Evolutionary conservation across 2,113 vertebrate genomes (phyloP), one percentile per base, ranked within the genome.

Genomic region (Paramisgurnus dabryanus): DNA sequence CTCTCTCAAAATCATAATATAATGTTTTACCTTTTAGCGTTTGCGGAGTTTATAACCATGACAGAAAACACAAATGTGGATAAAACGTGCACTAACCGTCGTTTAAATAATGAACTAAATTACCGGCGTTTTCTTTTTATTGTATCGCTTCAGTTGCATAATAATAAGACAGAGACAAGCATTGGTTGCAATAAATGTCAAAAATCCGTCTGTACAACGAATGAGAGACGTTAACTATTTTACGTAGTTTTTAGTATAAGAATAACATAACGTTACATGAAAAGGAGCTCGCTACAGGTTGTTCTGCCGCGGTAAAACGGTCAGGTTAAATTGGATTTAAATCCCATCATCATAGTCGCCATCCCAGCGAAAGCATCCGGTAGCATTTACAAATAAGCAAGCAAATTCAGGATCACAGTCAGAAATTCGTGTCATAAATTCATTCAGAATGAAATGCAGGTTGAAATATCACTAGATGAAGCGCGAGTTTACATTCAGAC

Each of bases 281-380:
- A 73, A 40, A 6, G 60, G 9, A 74, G 75, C 50, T 72, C 47
- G 50, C 81, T 82, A 86, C 86, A 87, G 84, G 84, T 86, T 84
- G 84, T 79, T 66, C 71, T 8, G 66, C 45, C 50, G 49, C 65
- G 53, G 10, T 9, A 76, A 70, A 71, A 55, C 45, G 71, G 45
- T 18, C 75, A 47, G 49, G 68, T 50, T 65, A 45, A 69, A 75
- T 80, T 61, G 82, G 60, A 79, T 65, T 83, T 71, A 39, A 47
- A n/a, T 61, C 45, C 60, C 78, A 41, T 71, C 49, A 40, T 47
- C 17, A 12, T 11, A 69, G 53, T 49, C 71, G 18, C 66, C 43
- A 75, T 67, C 71, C 47, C 66, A 10, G 34, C 58, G 70, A 82
- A 67, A 77, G 27, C 45, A 11, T 13, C 27, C 17, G 80, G 22